Base-by-base conservation (phyloP, 1,140 invertebrate genomes). In the Venturia canescens region DNA sequence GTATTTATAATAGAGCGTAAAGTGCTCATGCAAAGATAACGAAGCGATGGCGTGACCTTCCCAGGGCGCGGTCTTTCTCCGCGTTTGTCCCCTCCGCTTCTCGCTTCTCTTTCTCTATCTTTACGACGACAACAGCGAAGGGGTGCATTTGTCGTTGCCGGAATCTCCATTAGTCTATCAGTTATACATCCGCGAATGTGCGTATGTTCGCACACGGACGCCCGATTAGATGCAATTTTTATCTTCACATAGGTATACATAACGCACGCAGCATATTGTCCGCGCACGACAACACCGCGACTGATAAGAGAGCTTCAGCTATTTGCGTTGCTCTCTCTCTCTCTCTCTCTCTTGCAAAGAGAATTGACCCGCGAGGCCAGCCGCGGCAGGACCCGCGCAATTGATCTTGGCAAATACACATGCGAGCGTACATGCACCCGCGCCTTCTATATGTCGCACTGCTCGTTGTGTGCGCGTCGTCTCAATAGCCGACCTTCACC, bases 401-500 rank as follows among this genome's bases (percentile, higher is more conserved):
- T 66, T 66, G 60, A 66, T 66, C 60, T 66, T 27, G 21, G 23
- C 15, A 27, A 15, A 27, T 29, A 66, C 27, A 66, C 23, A 27
- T 26, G 15, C 21, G 60, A 66, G 60, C 23, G n/a, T 66, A 27
- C 23, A 15, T 66, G 60, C 60, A 66, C 60, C 82, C 81, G 79
- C 83, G 83, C 38, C 1, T 50, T 44, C 13, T 69, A 48, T 77
- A 23, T 44, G 60, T 72, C 66, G 23, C 21, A 81, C 57, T 27
- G 60, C 23, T 66, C 23, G 1, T 27, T 79, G 83, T 83, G 76
- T 82, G 83, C 77, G 85, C 70, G 78, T 82, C 80, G 83, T 86
- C 82, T 86, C 85, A 85, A 89, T 86, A 86, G 86, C 83, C 86
- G 86, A 89, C 88, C 88, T 90, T 90, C 88, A 90, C 86, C 87